phyloP scores from a whole-genome alignment of 1,140 invertebrate species.

The Bombyx mori region ASM3026992v2 NC_085128.1:10823001-10823500 shows the following conservation, averaged over 20 bases:
- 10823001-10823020: too few relatives aligned
- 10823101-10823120: constrained; percentile 28
- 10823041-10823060: constrained; percentile 12
- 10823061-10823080: constrained; percentile 43
- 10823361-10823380: constrained; percentile 41
- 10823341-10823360: constrained; percentile 68
- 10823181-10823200: constrained; percentile 16
- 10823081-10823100: constrained; percentile 43
- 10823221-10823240: constrained; percentile 44
- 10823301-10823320: constrained; percentile 65
- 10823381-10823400: constrained; percentile 35
- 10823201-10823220: constrained; percentile 49
- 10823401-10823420: constrained; percentile 36
- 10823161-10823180: constrained; percentile 12
- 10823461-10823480: constrained; percentile 63
- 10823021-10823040: not conserved
- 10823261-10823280: constrained; percentile 70
- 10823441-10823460: constrained; percentile 37
- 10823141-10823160: constrained; percentile 25
- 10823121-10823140: constrained; percentile 8
- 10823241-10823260: constrained; percentile 52
- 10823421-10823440: constrained; percentile 19
- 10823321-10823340: constrained; percentile 66
- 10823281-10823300: constrained; percentile 64
- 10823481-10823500: constrained; percentile 57